Conservation (phyloP, 2,797 vertebrate species). For the Tinamus major region DNA sequence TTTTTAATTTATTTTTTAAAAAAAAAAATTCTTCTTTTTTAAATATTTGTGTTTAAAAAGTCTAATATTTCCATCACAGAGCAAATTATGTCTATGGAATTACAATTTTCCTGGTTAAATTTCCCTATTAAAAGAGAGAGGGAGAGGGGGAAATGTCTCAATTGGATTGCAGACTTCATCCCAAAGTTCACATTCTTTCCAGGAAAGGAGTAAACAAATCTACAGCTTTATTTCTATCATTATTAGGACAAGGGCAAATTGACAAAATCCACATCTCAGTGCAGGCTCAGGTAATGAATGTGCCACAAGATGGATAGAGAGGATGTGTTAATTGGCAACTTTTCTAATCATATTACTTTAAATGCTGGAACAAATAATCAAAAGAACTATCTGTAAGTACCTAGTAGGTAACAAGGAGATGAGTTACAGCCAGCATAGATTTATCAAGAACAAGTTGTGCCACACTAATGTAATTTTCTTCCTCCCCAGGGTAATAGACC, state of each 20-base stretch:
- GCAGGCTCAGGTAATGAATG: slow-evolving; percentile 1
- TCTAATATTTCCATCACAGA: background rate
- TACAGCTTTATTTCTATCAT: slow-evolving; percentile 2
- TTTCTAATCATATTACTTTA: slow-evolving; percentile 14
- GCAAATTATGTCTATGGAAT: background rate
- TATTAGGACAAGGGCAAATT: background rate
- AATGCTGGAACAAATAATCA: slow-evolving; percentile 28
- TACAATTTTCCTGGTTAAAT: background rate
- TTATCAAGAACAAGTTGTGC: slow-evolving; percentile 44
- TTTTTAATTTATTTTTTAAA: background rate
- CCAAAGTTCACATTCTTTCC: background rate
- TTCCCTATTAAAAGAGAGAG: background rate
- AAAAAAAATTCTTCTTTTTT: background rate
- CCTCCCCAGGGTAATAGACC: background rate
- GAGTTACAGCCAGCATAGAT: background rate
- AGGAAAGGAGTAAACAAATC: background rate
- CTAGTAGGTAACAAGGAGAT: slow-evolving; percentile 11
- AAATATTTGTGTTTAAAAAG: background rate
- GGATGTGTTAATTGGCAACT: background rate
- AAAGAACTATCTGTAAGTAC: slow-evolving; percentile 20
- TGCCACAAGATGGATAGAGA: background rate
- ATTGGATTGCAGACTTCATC: background rate
- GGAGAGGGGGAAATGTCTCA: background rate
- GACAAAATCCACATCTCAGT: background rate
- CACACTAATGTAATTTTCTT: slow-evolving; percentile 36